These are phyloP conservation scores for Channa striata DNA, from an alignment of 2,797 vertebrate species.

Conservation along the genomic window DNA sequence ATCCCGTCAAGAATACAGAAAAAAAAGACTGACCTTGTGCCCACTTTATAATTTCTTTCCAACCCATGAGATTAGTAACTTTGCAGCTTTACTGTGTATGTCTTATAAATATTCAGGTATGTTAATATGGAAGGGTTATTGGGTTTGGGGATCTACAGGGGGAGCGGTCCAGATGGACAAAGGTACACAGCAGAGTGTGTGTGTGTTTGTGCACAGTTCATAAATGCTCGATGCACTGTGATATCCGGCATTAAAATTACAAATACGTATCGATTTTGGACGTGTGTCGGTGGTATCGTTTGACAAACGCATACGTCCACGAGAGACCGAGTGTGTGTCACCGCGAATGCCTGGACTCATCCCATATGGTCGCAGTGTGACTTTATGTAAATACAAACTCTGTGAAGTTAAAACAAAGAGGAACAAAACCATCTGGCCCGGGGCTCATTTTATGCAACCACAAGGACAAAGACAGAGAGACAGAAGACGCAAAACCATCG, in stretches of 20 bases:
- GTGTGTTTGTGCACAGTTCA: conserved; percentile 25
- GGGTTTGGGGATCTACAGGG: conserved; percentile 57
- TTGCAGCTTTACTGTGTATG: conserved; percentile 55
- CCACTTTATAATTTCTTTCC: conserved; percentile 18
- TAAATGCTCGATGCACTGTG: conserved; percentile 10
- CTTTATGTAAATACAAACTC: conserved; percentile 70
- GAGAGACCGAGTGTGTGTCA: conserved; percentile 3
- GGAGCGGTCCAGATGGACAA: conserved; percentile 63
- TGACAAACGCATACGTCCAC: conserved; percentile 11
- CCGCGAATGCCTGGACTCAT: conserved; percentile 19
- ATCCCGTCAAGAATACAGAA: conserved; percentile 9
- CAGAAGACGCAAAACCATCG: conserved; percentile 34
- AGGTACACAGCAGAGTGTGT: conserved; percentile 5
- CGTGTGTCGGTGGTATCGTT: conserved; percentile 14
- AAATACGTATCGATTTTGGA: conserved; percentile 14
- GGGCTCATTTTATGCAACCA: conserved; percentile 52
- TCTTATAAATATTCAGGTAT: conserved; percentile 68
- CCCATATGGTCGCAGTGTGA: conserved; percentile 57
- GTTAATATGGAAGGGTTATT: conserved; percentile 58
- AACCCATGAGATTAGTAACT: conserved; percentile 44
- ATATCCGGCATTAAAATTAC: conserved; percentile 31
- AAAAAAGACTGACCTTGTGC: conserved; percentile 47
- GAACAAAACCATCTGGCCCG: conserved; percentile 81
- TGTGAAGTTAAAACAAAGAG: conserved; percentile 67
- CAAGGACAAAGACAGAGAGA: conserved; percentile 64